Percentiles rank a stretch among this genome's conserved stretches.
These are phyloP conservation scores for Bombus polaris DNA, from an alignment of 1,140 invertebrate species.

Conservation along the genomic window DNA sequence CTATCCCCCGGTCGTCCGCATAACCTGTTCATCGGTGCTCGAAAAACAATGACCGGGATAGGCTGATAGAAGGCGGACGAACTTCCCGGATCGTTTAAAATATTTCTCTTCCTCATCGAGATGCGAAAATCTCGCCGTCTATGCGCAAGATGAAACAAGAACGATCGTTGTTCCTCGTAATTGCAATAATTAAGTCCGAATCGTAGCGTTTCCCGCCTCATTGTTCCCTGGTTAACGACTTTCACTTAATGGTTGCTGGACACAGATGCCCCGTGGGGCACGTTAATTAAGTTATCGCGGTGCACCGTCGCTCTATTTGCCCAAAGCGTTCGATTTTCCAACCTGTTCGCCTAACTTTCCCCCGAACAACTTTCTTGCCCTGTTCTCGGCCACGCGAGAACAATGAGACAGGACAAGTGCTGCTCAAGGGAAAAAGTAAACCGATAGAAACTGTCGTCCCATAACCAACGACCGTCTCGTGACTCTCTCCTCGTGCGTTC, in stretches of 20 bases:
- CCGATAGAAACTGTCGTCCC: neutral
- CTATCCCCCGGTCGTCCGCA: neutral
- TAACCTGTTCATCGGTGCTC: neutral
- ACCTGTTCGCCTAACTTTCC: constrained; percentile 12
- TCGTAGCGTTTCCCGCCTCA: neutral
- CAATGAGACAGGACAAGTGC: constrained; percentile 9
- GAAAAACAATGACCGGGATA: neutral
- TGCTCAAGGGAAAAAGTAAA: neutral
- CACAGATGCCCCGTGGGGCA: neutral
- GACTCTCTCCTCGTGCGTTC: neutral
- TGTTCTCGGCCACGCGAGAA: neutral
- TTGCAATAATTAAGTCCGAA: constrained; percentile 27
- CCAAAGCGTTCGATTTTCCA: constrained; percentile 36
- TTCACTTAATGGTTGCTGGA: constrained; percentile 31
- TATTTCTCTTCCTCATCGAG: neutral
- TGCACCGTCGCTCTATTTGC: constrained; percentile 11
- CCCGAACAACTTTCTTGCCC: constrained; percentile 13
- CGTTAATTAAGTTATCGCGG: constrained; percentile 24
- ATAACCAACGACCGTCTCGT: neutral
- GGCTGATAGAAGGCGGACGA: no score
- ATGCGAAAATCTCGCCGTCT: neutral
- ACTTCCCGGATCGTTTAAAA: neutral
- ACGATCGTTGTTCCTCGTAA: neutral
- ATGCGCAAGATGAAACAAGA: neutral
- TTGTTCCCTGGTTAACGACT: constrained; percentile 15